phyloP scores from a whole-genome alignment of 2,113 vertebrate species.

The Nycticryphes semicollaris region DNA sequence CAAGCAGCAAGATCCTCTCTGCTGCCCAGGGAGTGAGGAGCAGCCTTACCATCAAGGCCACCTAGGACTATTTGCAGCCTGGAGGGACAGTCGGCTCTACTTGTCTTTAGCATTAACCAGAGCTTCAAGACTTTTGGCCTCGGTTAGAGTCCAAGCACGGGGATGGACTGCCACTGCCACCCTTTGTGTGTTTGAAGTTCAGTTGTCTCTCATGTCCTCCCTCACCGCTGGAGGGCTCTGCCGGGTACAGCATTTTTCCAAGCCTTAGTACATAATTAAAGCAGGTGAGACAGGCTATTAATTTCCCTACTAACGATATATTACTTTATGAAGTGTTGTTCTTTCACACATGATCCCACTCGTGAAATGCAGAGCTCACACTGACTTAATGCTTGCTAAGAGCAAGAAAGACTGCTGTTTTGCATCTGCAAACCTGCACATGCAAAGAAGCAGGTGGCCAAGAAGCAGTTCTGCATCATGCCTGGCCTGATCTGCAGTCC shows the following conservation, averaged over 20 bases:
- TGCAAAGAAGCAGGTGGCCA: background rate
- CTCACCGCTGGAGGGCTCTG: background rate
- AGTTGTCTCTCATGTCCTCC: background rate
- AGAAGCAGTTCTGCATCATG: background rate
- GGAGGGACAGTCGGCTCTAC: background rate
- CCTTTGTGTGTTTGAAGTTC: background rate
- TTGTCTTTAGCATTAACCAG: background rate
- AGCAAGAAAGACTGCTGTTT: background rate
- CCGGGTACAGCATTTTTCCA: background rate
- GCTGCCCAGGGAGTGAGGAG: background rate
- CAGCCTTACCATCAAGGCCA: background rate
- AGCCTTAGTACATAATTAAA: background rate
- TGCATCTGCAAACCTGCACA: background rate
- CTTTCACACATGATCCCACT: background rate
- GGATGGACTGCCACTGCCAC: background rate
- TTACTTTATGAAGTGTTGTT: background rate
- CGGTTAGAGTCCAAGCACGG: background rate
- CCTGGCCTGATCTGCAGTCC: too few relatives aligned
- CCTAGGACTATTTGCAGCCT: background rate
- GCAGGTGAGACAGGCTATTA: background rate
- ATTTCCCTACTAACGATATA: background rate
- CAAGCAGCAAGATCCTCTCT: fast-evolving
- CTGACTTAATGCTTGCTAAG: background rate
- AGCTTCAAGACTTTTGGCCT: background rate
- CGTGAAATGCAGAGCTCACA: background rate